Conservation (phyloP, 64 coral and sea anemone genomes). For the Acropora yongei region DNA sequence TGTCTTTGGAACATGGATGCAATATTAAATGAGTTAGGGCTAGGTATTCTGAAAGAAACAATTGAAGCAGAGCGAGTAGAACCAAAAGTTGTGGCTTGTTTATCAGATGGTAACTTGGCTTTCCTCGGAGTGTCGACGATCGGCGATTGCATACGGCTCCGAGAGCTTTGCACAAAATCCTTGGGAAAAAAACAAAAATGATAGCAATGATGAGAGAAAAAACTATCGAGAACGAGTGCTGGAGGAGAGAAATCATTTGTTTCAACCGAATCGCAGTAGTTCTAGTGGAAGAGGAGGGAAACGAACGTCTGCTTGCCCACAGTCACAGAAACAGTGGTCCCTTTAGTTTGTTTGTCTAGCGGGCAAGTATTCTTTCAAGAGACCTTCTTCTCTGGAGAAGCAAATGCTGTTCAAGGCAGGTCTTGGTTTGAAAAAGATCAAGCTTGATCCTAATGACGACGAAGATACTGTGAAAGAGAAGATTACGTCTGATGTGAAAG, state of each 20-base stretch:
- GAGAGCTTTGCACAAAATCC: slow-evolving; percentile 25
- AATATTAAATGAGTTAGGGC: slow-evolving; percentile 23
- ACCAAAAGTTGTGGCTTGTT: too few species aligned
- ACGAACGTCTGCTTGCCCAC: not conserved
- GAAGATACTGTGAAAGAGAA: too few species aligned
- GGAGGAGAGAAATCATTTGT: slow-evolving; percentile 39
- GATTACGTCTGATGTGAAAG: too few species aligned
- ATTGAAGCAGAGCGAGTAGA: slow-evolving; percentile 61
- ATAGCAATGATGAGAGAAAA: slow-evolving; percentile 26
- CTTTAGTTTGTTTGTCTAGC: not conserved
- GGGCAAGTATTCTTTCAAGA: not conserved
- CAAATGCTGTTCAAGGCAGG: too few species aligned
- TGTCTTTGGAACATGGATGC: slow-evolving; percentile 14
- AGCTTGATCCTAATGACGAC: too few species aligned
- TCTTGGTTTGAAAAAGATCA: too few species aligned
- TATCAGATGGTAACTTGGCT: slow-evolving; percentile 58
- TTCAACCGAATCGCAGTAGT: slow-evolving; percentile 27
- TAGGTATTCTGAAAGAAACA: slow-evolving; percentile 15
- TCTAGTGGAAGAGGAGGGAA: slow-evolving; percentile 60
- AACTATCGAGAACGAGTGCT: slow-evolving; percentile 20
- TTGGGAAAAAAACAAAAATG: slow-evolving; percentile 32
- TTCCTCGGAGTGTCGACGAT: slow-evolving; percentile 46
- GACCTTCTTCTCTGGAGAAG: not conserved
- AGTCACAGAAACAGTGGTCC: too few species aligned
- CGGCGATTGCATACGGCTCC: slow-evolving; percentile 38